Evolutionary conservation across 2,113 vertebrate genomes (phyloP), one percentile per base, ranked within the genome.

Genomic region (Rhinichthys klamathensis): DNA sequence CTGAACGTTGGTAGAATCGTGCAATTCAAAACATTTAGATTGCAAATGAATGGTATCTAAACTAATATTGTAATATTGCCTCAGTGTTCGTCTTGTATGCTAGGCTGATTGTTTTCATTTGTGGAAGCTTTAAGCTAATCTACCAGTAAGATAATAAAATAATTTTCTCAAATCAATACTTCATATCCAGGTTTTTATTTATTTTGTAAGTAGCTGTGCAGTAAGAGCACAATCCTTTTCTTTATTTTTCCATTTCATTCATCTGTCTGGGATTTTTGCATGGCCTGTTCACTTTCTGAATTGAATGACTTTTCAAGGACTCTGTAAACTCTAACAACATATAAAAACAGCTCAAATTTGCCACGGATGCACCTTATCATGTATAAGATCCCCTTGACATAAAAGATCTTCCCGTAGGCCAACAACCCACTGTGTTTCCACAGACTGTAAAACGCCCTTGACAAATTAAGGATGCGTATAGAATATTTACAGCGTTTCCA

Each of bases 401-500:
- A 38, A 51, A 63, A 65, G 15, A 82, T 65, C 72, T 72, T 82
- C 70, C 79, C 44, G 15, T 58, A 61, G 84, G 77, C 67, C 80
- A 80, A 80, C 46, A 85, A 80, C 76, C 84, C 35, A 79, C 77
- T 75, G 78, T 72, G 32, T 25, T 74, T 65, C 69, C 67, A 86
- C 58, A 86, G 60, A 18, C 44, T 82, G 79, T 25, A 44, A 76
- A 74, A 75, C 4, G 79, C n/a, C 85, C 79, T 86, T 86, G 77
- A 81, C 85, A 75, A 86, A 86, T 85, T 86, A 82, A 46, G 61
- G 85, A 74, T 81, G 56, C 49, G 56, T 69, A 54, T 75, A 30
- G 85, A 82, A 86, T 86, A 75, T 49, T 65, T 35, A 82, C 18
- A 25, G 72, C 15, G 3, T 1, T 16, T 74, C 56, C 27, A 30